Base-by-base conservation (phyloP, 2,888 invertebrate species). In the Torymus texanus region DNA sequence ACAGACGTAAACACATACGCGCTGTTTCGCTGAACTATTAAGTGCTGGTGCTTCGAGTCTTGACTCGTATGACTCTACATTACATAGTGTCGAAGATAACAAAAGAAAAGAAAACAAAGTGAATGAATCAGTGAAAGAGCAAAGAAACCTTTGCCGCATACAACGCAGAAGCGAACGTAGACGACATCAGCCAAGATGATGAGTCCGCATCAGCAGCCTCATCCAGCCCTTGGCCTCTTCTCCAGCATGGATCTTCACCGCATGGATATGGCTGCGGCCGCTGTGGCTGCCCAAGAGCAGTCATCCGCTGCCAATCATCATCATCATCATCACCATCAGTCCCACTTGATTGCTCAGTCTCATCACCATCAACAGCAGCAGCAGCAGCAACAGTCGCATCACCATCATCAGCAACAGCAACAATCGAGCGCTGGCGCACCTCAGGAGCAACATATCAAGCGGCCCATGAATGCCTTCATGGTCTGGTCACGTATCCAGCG, bases 391-490 rank as follows among this genome's bases (percentile, higher is more conserved):
- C 50, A 50, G 16, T 75, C 56, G 0, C 67, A 75, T 1, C 65
- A 70, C 3, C 74, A 67, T 0, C 70, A 73, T 0, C 74, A 73
- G 0, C 72, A 62, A 0, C 62, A 76, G n/a, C 71, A 63, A 2
- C 66, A 59, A 5, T 55, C 29, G 2, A 53, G 5, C 13, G 56
- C 10, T 1, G 24, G 5, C 8, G 41, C 11, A 4, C 1, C 53
- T 8, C 76, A 67, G 62, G 95, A 95, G 85, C 94, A 94, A 12
- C 97, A 97, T 91, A 97, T 98, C 88, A 98, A 98, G 91, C 92
- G 98, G 21, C 98, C 98, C 2, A 98, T 98, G 98, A 98, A 98
- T 91, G 98, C 98, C 0, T 98, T 98, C 91, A 98, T 98, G 97
- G 98, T 97, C 51, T 98, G 98, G 98, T 97, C 97, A 5, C 92